These are phyloP conservation scores for Molossus alvarezi DNA, from an alignment of 2,797 vertebrate species.

Conservation along the genomic window DNA sequence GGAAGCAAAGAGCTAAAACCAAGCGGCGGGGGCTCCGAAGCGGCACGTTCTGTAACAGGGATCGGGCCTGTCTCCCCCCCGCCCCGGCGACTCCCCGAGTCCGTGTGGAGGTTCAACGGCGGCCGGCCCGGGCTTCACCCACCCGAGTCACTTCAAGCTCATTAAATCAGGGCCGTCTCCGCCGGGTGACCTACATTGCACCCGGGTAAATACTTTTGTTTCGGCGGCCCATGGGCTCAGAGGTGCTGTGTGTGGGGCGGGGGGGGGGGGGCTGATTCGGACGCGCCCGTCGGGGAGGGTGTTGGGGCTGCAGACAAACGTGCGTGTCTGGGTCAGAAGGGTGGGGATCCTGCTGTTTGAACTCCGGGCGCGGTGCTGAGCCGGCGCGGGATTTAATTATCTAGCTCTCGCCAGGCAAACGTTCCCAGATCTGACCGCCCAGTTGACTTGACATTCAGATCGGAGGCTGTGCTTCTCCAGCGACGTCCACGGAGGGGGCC, in stretches of 20 bases:
- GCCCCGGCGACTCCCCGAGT: background rate
- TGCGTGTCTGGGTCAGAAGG: no score
- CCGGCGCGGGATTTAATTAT: background rate
- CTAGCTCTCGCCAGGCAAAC: background rate
- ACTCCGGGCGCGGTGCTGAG: background rate
- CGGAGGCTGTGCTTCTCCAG: background rate
- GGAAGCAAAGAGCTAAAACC: background rate
- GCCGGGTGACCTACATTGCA: background rate
- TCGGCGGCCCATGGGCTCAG: background rate
- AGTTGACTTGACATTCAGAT: constrained; percentile 62
- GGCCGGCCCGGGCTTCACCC: background rate
- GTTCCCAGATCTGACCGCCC: background rate
- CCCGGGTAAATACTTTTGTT: constrained; percentile 40
- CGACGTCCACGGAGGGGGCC: background rate
- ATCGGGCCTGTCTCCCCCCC: rapidly evolving
- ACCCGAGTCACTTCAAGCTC: constrained; percentile 63
- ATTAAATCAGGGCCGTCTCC: constrained; percentile 37
- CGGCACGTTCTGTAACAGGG: rapidly evolving
- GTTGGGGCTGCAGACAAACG: no score
- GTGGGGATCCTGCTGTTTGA: background rate
- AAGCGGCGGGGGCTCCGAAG: no score
- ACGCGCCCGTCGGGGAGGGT: no score
- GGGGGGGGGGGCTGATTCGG: no score
- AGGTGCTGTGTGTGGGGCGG: background rate
- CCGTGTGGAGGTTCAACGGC: background rate